phyloP scores from a whole-genome alignment of 2,888 invertebrate genomes.

The Muscina levida region DNA sequence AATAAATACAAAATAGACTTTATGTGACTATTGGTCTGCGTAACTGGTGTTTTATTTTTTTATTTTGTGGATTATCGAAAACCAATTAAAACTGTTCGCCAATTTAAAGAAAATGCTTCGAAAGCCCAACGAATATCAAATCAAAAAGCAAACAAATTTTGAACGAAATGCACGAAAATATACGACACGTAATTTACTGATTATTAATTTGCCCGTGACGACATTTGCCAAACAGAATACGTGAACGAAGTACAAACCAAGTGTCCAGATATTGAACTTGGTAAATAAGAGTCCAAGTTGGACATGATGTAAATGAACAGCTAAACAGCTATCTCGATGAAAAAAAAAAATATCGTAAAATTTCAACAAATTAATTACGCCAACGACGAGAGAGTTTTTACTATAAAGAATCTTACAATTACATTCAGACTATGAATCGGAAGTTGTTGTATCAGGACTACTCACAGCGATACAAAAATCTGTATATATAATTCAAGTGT shows the following conservation, averaged over 20 bases:
- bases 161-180: constrained; percentile 61
- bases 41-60: neutral
- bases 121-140: constrained; percentile 29
- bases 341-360: too few species aligned
- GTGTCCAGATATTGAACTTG: too few species aligned
- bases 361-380: neutral
- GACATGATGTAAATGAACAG: too few species aligned
- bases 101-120: constrained; percentile 44
- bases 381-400: neutral
- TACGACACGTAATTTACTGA: neutral
- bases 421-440: neutral
- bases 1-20: neutral
- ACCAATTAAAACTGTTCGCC: neutral
- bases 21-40: neutral
- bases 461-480: neutral
- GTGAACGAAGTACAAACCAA: too few species aligned
- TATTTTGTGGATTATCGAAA: too few species aligned
- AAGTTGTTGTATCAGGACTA: neutral
- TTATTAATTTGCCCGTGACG: neutral
- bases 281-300: too few species aligned
- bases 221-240: neutral
- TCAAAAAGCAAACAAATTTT: constrained; percentile 38
- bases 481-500: neutral
- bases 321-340: too few species aligned
- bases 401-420: neutral